Evolutionary conservation across 2,797 vertebrate genomes (phyloP).

Genomic region (Xerus rutilus): DNA sequence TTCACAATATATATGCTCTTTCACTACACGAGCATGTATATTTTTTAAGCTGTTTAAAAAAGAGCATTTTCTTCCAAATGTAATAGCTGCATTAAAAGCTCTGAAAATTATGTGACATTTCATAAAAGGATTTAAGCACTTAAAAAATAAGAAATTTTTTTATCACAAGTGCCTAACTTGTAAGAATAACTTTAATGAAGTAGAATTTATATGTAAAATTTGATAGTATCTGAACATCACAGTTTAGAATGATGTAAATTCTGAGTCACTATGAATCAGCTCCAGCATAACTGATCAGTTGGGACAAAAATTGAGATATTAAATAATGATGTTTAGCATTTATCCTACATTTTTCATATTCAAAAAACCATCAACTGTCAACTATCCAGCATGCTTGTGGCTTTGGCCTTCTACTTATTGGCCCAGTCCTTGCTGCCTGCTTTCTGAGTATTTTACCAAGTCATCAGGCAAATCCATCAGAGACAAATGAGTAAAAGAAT

Average conservation of each 20-base stretch:
- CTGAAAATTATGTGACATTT: not conserved
- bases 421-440: not conserved
- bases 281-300: not conserved
- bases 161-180: not conserved
- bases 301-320: not conserved
- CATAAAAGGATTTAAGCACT: not conserved
- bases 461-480: not conserved
- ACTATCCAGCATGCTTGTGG: not conserved
- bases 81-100: not conserved
- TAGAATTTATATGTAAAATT: not conserved
- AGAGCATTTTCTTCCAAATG: not conserved
- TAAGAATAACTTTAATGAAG: conserved; percentile 5
- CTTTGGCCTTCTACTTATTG: not conserved
- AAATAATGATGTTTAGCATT: not conserved
- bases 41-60: conserved; percentile 46
- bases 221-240: not conserved
- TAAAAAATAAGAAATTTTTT: not conserved
- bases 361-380: not conserved
- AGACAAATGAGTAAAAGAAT: not conserved
- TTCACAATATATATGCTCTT: not conserved
- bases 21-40: not conserved
- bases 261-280: not conserved
- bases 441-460: conserved; percentile 6
- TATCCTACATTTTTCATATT: not conserved
- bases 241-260: not conserved